Evolutionary conservation across 1,140 invertebrate genomes (phyloP).

Genomic region (Bursaphelenchus mucronatus): DNA sequence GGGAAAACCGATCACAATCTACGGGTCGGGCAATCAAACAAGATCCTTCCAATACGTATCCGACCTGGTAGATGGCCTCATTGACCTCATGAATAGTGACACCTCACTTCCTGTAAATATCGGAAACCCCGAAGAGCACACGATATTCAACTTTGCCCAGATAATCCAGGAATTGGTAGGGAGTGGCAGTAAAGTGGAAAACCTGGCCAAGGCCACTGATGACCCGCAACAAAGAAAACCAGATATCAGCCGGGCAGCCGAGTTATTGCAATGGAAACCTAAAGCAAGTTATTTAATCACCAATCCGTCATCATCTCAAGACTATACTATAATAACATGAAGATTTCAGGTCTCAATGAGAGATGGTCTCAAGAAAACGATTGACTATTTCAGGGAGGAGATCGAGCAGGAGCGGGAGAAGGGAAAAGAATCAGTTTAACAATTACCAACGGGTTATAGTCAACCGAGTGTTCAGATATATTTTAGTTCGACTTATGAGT

Average conservation of each 20-base stretch:
- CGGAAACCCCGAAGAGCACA: conserved; percentile 95
- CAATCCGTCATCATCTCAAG: not conserved
- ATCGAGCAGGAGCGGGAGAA: conserved; percentile 42
- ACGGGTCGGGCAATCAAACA: conserved; percentile 91
- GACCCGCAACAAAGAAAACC: conserved; percentile 89
- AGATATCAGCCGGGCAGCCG: conserved; percentile 82
- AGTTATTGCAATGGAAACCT: conserved; percentile 84
- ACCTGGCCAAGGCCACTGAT: conserved; percentile 69
- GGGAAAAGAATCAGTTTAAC: too few species aligned
- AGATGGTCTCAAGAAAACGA: conserved; percentile 53
- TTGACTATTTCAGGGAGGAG: conserved; percentile 54
- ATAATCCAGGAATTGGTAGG: conserved; percentile 77
- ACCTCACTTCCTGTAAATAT: conserved; percentile 88
- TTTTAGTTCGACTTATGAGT: too few species aligned
- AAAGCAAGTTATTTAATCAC: conserved; percentile 67
- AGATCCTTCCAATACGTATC: conserved; percentile 96
- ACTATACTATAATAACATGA: not conserved
- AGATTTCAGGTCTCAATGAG: conserved; percentile 48
- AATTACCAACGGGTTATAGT: too few species aligned
- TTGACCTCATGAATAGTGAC: conserved; percentile 87
- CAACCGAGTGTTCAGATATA: too few species aligned
- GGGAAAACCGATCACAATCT: conserved; percentile 83
- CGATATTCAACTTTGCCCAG: conserved; percentile 87
- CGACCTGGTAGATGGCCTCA: conserved; percentile 89
- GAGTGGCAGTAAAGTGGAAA: conserved; percentile 76